phyloP scores from a whole-genome alignment of 1,140 invertebrate species.

The Eriosoma lanigerum region DNA sequence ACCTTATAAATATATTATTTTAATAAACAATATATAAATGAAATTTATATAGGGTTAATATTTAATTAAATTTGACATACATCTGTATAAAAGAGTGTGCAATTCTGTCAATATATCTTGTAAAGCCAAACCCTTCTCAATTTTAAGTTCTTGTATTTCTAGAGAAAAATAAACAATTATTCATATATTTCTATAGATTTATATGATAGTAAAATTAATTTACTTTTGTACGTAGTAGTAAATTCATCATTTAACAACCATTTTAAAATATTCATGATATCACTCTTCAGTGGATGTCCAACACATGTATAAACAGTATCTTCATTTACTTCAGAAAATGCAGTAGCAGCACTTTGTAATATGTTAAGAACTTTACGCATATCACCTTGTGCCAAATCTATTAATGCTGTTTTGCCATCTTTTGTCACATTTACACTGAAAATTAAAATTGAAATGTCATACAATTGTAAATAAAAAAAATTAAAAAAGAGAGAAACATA shows the following conservation, averaged over 20 bases:
- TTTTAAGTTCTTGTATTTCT: slow-evolving; percentile 85
- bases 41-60: too few relatives aligned
- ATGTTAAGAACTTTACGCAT: slow-evolving; percentile 98
- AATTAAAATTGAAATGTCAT: slow-evolving; percentile 52
- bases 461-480: slow-evolving; percentile 46
- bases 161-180: neutral
- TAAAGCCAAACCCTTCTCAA: slow-evolving; percentile 83
- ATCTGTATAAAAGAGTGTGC: slow-evolving; percentile 80
- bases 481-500: slow-evolving; percentile 44
- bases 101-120: slow-evolving; percentile 88
- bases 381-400: slow-evolving; percentile 91
- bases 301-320: slow-evolving; percentile 95
- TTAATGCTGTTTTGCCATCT: slow-evolving; percentile 87
- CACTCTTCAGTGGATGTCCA: slow-evolving; percentile 87
- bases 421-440: slow-evolving; percentile 80
- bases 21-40: too few relatives aligned
- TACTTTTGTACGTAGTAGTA: slow-evolving; percentile 79
- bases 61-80: slow-evolving; percentile 64
- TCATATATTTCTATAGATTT: neutral
- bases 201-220: slow-evolving; percentile 54
- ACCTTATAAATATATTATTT: too few relatives aligned
- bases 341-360: slow-evolving; percentile 87
- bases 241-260: slow-evolving; percentile 89
- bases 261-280: slow-evolving; percentile 87
- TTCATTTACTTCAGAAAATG: slow-evolving; percentile 84